Percentiles rank a stretch among this genome's conserved stretches.
phyloP scores from a whole-genome alignment of 1,140 invertebrate genomes.

The Cardiocondyla obscurior region DNA sequence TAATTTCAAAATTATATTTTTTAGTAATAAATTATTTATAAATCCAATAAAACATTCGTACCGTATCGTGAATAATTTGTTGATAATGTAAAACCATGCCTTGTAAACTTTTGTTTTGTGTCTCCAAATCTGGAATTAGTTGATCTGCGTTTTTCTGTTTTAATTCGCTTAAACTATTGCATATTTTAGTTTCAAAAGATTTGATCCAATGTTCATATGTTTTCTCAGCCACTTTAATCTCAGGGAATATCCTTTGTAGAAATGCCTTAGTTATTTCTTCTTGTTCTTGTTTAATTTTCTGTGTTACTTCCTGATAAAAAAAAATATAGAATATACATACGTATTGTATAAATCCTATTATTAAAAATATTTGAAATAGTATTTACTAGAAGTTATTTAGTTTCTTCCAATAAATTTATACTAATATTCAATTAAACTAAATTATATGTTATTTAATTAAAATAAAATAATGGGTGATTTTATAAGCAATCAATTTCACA shows the following conservation, averaged over 20 bases:
- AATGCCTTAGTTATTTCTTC: slow-evolving; percentile 85
- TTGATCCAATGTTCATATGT: slow-evolving; percentile 84
- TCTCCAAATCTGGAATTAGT: slow-evolving; percentile 80
- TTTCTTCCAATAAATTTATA: not conserved
- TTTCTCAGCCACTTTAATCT: slow-evolving; percentile 82
- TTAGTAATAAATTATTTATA: not conserved
- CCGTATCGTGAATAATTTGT: slow-evolving; percentile 90
- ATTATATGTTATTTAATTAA: too few species aligned
- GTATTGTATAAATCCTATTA: slow-evolving; percentile 34
- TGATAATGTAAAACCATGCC: slow-evolving; percentile 89
- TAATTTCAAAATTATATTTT: not conserved
- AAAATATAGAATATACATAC: too few species aligned
- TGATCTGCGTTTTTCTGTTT: slow-evolving; percentile 62
- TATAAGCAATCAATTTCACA: not conserved
- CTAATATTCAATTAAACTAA: not conserved
- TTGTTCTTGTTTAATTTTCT: slow-evolving; percentile 84
- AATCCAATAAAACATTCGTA: slow-evolving; percentile 80
- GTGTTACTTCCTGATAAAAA: slow-evolving; percentile 82
- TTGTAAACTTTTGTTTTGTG: slow-evolving; percentile 86
- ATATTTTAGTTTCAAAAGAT: slow-evolving; percentile 83
- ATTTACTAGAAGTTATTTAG: not conserved
- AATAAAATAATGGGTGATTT: too few species aligned
- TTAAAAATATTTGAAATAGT: not conserved
- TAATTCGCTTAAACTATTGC: slow-evolving; percentile 65
- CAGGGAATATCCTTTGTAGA: slow-evolving; percentile 86